A percentile compares a stretch with the other conserved stretches of the same genome.
phyloP scores from a whole-genome alignment of 2,888 invertebrate genomes.

The Aporophyla lueneburgensis region DNA sequence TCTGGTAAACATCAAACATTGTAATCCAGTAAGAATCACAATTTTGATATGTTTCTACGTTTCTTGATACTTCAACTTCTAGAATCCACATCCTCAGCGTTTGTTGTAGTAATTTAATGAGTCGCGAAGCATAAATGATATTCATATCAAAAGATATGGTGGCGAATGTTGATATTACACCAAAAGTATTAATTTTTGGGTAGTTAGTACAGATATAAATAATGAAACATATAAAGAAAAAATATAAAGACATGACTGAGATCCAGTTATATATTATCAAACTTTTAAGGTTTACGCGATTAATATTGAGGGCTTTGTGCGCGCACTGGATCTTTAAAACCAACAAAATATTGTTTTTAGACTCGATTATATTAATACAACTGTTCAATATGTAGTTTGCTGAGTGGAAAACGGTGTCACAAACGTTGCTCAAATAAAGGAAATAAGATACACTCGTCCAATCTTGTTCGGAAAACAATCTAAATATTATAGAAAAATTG shows the following conservation, averaged over 20 bases:
- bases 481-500: neutral
- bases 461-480: too few relatives aligned
- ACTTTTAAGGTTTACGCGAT: neutral
- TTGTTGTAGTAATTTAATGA: conserved; percentile 24
- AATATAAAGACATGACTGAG: conserved; percentile 11
- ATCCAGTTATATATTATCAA: conserved; percentile 34
- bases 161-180: neutral
- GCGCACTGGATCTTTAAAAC: conserved; percentile 26
- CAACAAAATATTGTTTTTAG: conserved; percentile 22
- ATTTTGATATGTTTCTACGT: neutral
- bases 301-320: neutral
- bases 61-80: conserved; percentile 6
- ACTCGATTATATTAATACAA: conserved; percentile 8
- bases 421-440: neutral
- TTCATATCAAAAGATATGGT: conserved; percentile 30
- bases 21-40: conserved; percentile 12
- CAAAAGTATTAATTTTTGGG: neutral
- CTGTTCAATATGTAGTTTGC: neutral
- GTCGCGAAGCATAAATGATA: conserved; percentile 26
- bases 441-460: neutral
- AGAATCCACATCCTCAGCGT: conserved; percentile 20
- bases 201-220: conserved; percentile 11
- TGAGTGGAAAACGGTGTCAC: conserved; percentile 2
- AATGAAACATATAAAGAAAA: neutral
- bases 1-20: conserved; percentile 21